Conservation (phyloP, 2,113 vertebrate genomes). For the Takifugu flavidus region DNA sequence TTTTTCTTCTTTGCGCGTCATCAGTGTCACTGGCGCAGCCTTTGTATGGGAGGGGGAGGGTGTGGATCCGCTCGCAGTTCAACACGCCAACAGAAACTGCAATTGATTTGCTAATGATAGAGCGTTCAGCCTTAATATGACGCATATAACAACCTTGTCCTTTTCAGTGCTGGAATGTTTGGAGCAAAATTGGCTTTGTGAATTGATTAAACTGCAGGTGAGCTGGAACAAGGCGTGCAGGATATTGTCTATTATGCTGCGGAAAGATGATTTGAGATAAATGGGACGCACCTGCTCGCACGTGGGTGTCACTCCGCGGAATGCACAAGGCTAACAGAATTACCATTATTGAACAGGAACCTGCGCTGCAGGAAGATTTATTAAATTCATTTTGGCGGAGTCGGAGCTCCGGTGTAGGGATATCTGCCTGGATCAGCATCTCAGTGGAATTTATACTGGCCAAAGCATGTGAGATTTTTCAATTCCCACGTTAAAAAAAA, state of each 20-base stretch:
- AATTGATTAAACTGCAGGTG: slow-evolving; percentile 63
- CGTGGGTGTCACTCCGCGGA: slow-evolving; percentile 22
- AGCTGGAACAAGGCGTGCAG: slow-evolving; percentile 39
- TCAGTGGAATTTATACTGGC: too few species aligned
- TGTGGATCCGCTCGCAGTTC: slow-evolving; percentile 25
- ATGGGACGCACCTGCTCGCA: slow-evolving; percentile 32
- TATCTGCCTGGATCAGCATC: background rate
- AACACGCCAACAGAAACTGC: slow-evolving; percentile 46
- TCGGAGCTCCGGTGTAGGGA: background rate
- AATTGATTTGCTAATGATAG: slow-evolving; percentile 69
- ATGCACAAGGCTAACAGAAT: slow-evolving; percentile 13
- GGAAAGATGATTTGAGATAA: slow-evolving; percentile 58
- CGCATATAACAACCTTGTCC: slow-evolving; percentile 46
- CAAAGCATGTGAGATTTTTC: too few species aligned
- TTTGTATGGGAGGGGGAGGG: slow-evolving; percentile 40
- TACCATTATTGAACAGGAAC: slow-evolving; percentile 34
- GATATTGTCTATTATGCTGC: slow-evolving; percentile 44
- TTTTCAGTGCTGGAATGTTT: slow-evolving; percentile 31
- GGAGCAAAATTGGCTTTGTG: slow-evolving; percentile 44
- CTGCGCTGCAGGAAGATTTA: slow-evolving; percentile 9
- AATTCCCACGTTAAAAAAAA: too few species aligned
- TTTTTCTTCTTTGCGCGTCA: slow-evolving; percentile 16
- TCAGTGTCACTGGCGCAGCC: slow-evolving; percentile 27
- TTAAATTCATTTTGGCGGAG: slow-evolving; percentile 12
- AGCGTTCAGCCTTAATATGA: slow-evolving; percentile 50